These are phyloP conservation scores for Tenthredo notha DNA, from an alignment of 2,888 invertebrate genomes.

Conservation along the genomic window DNA sequence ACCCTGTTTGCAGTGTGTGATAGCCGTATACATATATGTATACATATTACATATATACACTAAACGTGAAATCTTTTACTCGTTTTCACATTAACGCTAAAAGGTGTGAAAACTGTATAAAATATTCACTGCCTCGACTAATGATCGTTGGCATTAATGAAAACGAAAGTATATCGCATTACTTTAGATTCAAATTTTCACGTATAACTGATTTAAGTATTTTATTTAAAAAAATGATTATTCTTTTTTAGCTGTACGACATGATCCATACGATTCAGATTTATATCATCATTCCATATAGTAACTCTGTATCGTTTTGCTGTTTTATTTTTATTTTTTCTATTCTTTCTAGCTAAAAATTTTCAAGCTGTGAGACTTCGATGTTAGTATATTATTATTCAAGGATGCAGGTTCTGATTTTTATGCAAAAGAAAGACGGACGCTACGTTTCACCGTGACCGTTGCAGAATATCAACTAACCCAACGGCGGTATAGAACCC, in stretches of 20 bases:
- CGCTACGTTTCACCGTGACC: slow-evolving; percentile 49
- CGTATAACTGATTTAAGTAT: neutral
- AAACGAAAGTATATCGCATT: neutral
- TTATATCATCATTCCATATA: neutral
- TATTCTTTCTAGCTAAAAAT: neutral
- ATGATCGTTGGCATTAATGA: neutral
- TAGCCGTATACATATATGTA: neutral
- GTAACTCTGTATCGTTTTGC: neutral
- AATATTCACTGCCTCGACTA: neutral
- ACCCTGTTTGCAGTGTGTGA: slow-evolving; percentile 13
- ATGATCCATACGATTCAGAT: neutral
- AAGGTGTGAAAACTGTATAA: slow-evolving; percentile 5
- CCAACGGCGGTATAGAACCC: slow-evolving; percentile 18
- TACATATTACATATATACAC: neutral
- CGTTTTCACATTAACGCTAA: slow-evolving; percentile 3
- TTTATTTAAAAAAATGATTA: no score
- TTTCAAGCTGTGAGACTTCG: neutral
- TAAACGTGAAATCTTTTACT: neutral
- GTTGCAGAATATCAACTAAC: slow-evolving; percentile 49
- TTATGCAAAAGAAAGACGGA: slow-evolving; percentile 48
- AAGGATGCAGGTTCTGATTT: slow-evolving; percentile 51
- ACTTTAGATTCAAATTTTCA: neutral
- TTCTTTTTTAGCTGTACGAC: neutral
- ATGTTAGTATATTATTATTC: slow-evolving; percentile 43
- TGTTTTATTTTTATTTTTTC: neutral